phyloP scores from a whole-genome alignment of 2,797 vertebrate genomes.

The Chiroxiphia lanceolata region DNA sequence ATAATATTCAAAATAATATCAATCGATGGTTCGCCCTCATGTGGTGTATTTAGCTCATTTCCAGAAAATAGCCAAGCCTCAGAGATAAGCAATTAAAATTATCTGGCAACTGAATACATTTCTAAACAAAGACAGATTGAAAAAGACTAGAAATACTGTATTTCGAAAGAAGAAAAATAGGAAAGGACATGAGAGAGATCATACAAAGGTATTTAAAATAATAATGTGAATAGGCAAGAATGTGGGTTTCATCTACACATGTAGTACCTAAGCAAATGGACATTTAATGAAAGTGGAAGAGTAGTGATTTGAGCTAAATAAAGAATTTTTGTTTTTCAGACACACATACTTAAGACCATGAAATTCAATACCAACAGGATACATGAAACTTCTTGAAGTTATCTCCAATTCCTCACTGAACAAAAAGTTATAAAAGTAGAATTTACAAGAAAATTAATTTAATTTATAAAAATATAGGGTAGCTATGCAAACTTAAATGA shows the following conservation, averaged over 20 bases:
- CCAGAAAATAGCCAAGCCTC: neutral
- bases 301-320: neutral
- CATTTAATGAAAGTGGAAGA: neutral
- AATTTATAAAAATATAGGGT: neutral
- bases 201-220: neutral
- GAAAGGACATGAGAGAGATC: neutral
- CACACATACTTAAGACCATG: neutral
- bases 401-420: neutral
- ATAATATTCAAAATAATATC: slow-evolving; percentile 19
- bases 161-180: neutral
- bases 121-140: neutral
- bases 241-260: neutral
- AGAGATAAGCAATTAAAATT: neutral
- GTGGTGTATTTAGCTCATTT: slow-evolving; percentile 47
- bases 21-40: slow-evolving; percentile 54
- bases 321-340: neutral
- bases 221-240: neutral
- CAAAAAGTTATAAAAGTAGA: neutral
- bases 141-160: neutral
- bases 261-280: neutral
- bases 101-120: neutral
- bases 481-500: neutral
- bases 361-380: neutral
- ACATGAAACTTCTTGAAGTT: neutral
- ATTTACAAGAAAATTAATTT: neutral